These are phyloP conservation scores for Laspeyria flexula DNA, from an alignment of 2,888 invertebrate genomes.

Conservation along the genomic window DNA sequence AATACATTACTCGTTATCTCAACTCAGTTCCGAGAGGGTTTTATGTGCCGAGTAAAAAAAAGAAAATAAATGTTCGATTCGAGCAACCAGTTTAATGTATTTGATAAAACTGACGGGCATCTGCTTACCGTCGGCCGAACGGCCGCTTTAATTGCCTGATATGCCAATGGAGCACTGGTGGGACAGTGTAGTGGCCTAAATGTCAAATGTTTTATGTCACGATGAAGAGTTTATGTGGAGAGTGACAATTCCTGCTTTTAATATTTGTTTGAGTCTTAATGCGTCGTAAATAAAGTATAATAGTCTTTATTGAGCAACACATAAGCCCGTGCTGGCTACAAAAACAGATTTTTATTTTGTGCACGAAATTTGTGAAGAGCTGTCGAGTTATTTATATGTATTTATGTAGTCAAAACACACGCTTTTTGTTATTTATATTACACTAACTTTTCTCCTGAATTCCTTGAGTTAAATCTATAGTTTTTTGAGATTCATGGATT, in stretches of 20 bases:
- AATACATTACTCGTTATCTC: conserved; percentile 82
- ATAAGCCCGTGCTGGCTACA: conserved; percentile 6
- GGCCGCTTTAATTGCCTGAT: conserved; percentile 82
- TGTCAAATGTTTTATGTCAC: conserved; percentile 59
- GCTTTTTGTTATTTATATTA: conserved; percentile 30
- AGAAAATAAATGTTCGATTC: conserved; percentile 74
- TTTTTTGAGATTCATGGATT: conserved; percentile 5
- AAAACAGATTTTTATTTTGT: conserved; percentile 22
- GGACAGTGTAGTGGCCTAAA: conserved; percentile 51
- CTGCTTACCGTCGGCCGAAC: conserved; percentile 75
- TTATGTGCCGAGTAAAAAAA: conserved; percentile 67
- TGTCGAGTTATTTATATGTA: conserved; percentile 25
- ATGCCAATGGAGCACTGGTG: conserved; percentile 64
- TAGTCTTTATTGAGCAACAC: conserved; percentile 18
- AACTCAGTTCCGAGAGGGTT: conserved; percentile 62
- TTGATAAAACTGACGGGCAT: conserved; percentile 84
- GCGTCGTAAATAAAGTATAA: conserved; percentile 27
- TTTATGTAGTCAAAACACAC: conserved; percentile 25
- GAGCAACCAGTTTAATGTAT: conserved; percentile 82
- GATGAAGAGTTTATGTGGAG: conserved; percentile 31
- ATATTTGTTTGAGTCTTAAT: conserved; percentile 20
- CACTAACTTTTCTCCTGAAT: conserved; percentile 3
- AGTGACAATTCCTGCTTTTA: conserved; percentile 34
- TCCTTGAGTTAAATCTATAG: background rate
- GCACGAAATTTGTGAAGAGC: conserved; percentile 3